Evolutionary conservation across 2,888 invertebrate genomes (phyloP), one percentile per base, ranked within the genome.

Genomic region (Phragmatobia fuliginosa): DNA sequence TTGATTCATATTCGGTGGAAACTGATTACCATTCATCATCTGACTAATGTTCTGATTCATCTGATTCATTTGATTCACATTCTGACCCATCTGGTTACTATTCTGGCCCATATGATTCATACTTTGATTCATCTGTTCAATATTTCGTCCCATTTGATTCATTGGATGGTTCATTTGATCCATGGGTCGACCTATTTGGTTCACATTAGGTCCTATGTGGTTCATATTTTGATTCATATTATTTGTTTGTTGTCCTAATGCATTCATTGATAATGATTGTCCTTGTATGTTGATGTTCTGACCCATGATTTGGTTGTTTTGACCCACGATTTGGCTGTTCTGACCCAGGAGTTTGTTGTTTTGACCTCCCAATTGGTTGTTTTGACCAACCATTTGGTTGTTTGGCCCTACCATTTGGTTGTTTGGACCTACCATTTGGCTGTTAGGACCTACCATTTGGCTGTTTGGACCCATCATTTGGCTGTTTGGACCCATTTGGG

Each of bases 21-120:
- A 93, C 77, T 92, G 92, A 66, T 90, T 90, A 0, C 93, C 92
- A 60, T 94, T 94, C 0, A 92, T 85, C 80, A 87, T 87, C 70
- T 71, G 91, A 66, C 87, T 88, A 78, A 90, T 87, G 6, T 83
- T 69, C 41, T 67, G 67, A n/a, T 52, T 62, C n/a, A 71, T 67
- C n/a, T 74, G 85, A 1, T 83, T 84, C 81, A 90, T 87, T 60
- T 88, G 89, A 63, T 83, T 83, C 11, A 80, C 60, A 38, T 81
- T 83, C 36, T 82, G 87, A 6, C 60, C 65, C 28, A 72, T 33
- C 7, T 62, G 67, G 32, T 70, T 65, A 2, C 58, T 38, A 66
- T 67, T 80, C 16, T 71, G 85, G 3, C 83, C 85, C 81, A 91
- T 88, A 52, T 88, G 90, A 41, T 81, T 80, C 75, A 87, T 81